A percentile compares a stretch with the other conserved stretches of the same genome.
Evolutionary conservation across 2,888 invertebrate genomes (phyloP).

Genomic region (Phengaris alcon): DNA sequence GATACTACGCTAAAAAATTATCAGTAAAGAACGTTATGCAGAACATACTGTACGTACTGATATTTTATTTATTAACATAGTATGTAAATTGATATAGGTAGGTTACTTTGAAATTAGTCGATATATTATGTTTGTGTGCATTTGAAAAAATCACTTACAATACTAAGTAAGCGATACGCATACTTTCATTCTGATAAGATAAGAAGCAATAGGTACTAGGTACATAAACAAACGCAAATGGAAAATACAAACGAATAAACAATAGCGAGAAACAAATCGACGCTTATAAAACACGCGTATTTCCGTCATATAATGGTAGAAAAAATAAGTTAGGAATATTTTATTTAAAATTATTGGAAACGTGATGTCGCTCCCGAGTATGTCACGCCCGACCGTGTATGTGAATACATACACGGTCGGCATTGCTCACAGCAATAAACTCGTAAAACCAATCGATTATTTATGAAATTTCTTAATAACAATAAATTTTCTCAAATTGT

Average conservation of each 20-base stretch:
- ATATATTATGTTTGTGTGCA: background rate
- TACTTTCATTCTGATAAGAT: background rate
- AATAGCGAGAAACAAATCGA: background rate
- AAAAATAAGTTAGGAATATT: background rate
- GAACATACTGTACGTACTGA: no score
- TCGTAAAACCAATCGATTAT: conserved; percentile 20
- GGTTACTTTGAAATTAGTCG: background rate
- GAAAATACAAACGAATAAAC: background rate
- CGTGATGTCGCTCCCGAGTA: background rate
- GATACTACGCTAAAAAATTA: no score
- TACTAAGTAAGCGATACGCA: background rate
- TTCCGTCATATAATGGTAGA: background rate
- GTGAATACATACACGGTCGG: conserved; percentile 8
- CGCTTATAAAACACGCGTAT: background rate
- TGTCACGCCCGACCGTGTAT: background rate
- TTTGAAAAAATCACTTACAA: background rate
- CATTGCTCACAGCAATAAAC: conserved; percentile 28
- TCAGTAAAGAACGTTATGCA: no score
- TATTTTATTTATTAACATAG: no score
- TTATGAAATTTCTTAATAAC: conserved; percentile 31
- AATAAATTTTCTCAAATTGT: conserved; percentile 31
- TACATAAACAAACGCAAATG: background rate
- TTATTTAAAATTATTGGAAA: background rate
- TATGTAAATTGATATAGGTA: no score
- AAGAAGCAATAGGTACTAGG: background rate